Conservation (phyloP, 2,113 vertebrate species). For the Catharus fuscescens region DNA sequence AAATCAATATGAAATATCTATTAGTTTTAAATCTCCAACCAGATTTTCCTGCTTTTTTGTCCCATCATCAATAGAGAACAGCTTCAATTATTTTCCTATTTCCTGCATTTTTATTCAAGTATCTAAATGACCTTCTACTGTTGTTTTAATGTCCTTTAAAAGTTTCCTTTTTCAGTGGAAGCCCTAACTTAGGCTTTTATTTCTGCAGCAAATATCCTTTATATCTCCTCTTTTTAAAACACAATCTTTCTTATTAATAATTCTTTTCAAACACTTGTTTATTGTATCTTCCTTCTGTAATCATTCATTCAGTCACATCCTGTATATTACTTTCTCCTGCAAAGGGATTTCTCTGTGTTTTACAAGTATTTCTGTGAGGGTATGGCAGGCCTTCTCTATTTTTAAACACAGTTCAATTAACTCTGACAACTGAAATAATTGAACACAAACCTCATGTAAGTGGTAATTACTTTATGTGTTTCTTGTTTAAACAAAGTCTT, state of each 20-base stretch:
- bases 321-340: neutral
- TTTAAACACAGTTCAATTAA: neutral
- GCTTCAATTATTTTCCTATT: neutral
- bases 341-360: neutral
- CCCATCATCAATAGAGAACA: neutral
- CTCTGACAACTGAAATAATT: neutral
- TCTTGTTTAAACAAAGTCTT: neutral
- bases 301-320: neutral
- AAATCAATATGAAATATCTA: neutral
- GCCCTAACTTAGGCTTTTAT: neutral
- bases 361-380: neutral
- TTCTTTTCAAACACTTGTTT: neutral
- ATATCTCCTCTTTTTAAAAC: neutral
- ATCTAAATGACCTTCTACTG: neutral
- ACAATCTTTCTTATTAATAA: neutral
- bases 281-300: neutral
- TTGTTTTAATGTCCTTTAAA: neutral
- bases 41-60: neutral
- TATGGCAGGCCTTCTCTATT: neutral
- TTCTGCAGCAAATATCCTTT: neutral
- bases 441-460: neutral
- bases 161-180: neutral
- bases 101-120: neutral
- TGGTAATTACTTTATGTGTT: neutral
- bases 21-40: neutral